phyloP scores from a whole-genome alignment of 1,140 invertebrate genomes.

The Cydia amplana region DNA sequence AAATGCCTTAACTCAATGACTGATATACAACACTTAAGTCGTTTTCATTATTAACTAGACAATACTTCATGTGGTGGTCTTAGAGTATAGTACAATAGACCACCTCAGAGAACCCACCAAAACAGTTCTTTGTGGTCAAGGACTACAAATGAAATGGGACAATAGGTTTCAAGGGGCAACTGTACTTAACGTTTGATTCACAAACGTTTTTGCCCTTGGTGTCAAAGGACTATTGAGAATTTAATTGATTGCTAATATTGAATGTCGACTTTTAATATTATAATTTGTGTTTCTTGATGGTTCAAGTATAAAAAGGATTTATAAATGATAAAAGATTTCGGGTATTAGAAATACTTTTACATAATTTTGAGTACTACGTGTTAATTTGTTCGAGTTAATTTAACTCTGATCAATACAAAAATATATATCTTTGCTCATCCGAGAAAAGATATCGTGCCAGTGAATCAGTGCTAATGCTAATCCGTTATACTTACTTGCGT shows the following conservation, averaged over 20 bases:
- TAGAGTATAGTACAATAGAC: conserved; percentile 44
- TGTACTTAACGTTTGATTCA: conserved; percentile 23
- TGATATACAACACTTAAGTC: neutral
- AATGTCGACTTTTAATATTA: neutral
- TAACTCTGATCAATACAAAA: too few relatives aligned
- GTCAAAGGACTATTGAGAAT: conserved; percentile 14
- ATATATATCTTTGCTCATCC: too few relatives aligned
- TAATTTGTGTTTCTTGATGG: neutral
- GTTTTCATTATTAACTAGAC: neutral
- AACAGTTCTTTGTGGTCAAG: conserved; percentile 41
- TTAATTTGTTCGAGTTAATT: too few relatives aligned
- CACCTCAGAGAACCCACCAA: conserved; percentile 48
- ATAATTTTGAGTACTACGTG: too few relatives aligned
- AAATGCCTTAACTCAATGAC: neutral
- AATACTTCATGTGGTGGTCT: conserved; percentile 18
- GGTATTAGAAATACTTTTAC: too few relatives aligned
- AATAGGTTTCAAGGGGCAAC: conserved; percentile 21
- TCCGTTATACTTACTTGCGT: too few relatives aligned
- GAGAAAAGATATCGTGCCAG: too few relatives aligned
- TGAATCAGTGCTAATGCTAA: too few relatives aligned
- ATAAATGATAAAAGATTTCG: too few relatives aligned
- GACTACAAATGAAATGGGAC: conserved; percentile 33
- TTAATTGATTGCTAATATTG: conserved; percentile 16
- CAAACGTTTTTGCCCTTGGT: neutral
- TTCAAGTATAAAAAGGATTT: too few relatives aligned